Base-by-base conservation (phyloP, 2,113 vertebrate genomes). In the Albula goreensis region DNA sequence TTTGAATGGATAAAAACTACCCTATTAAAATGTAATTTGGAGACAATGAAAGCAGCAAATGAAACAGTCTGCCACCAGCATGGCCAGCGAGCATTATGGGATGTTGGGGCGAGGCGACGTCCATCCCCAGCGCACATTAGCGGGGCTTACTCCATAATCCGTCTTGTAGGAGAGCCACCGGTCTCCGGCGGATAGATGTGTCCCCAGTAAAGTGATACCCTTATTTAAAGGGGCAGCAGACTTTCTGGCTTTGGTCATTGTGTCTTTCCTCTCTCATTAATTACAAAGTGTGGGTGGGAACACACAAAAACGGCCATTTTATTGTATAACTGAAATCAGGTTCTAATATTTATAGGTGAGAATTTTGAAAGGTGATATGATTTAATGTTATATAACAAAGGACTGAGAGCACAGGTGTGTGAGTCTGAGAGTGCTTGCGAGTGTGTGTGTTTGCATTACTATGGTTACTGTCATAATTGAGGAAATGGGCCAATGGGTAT, bases 81-180 rank as follows among this genome's bases (percentile, higher is more conserved):
- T 90, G 90, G 91, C 90, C 90, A 13, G 88, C 92, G 90, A 91
- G 92, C 93, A 91, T 91, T 94, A 90, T 92, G 94, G 93, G 93
- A 95, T 91, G 89, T 88, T 93, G 92, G 92, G 93, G 91, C 92
- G 89, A 88, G 92, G 86, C 92, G 93, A 93, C 93, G 92, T 93
- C 91, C 92, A 93, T 94, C 93, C 93, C 92, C 90, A 91, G 92
- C 94, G 93, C 93, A 94, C 95, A 94, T 95, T 94, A 95, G 92
- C 92, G 92, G 89, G 90, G 86, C 88, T 93, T 94, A 91, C 92
- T 93, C 93, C 86, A 82, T 93, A 92, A 93, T 96, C 92, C 93
- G 89, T 95, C 92, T 95, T 94, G 88, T 78, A 89, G 93, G 93
- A 95, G 90, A 91, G 91, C 88, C 90, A 86, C 86, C 86, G 90